Evolutionary conservation across 2,113 vertebrate species (phyloP), one percentile per base, ranked within the genome.

Genomic region (Raphicerus campestris): DNA sequence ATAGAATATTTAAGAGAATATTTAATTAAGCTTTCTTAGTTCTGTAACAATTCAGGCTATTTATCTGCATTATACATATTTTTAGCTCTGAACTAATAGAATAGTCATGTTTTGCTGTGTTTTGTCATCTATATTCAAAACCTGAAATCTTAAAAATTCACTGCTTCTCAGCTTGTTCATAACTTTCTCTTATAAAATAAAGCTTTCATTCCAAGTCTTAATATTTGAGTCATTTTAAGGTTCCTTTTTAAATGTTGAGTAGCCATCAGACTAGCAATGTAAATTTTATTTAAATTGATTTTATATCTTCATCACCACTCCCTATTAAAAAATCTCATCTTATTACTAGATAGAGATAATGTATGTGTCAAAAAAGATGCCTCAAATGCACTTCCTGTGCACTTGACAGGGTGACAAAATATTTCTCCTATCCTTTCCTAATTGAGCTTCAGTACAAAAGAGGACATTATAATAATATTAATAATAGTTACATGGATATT

Each of bases 401-500:
- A 99, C 99, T 99, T 99, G 99, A 99, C 99, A 99, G 98, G 98
- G 99, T 99, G 99, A 99, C 99, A 99, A 99, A 99, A 99, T 99
- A 99, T 99, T 99, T 99, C 99, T 99, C 99, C 99, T 99, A 99
- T 99, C 99, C 98, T 99, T 99, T 98, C 99, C 99, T 99, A 99
- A 99, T 99, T 99, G 99, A 99, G 99, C 99, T 94, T 93, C 98
- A 97, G 98, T 98, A 99, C 98, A 99, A 99, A 99, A 96, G 99
- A 98, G 99, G 99, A 99, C 98, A 99, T 99, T 99, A 99, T 98
- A 98, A 99, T 98, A 99, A 99, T 99, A 99, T 99, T 99, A 99
- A 99, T 99, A 99, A 99, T 99, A 99, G 99, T 99, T 99, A 99
- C 99, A 99, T 98, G 99, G 99, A 99, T 99, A 99, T 99, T 99